A percentile compares a stretch with the other conserved stretches of the same genome.
Evolutionary conservation across 2,113 vertebrate species (phyloP).

Genomic region (Telmatochromis sp.): DNA sequence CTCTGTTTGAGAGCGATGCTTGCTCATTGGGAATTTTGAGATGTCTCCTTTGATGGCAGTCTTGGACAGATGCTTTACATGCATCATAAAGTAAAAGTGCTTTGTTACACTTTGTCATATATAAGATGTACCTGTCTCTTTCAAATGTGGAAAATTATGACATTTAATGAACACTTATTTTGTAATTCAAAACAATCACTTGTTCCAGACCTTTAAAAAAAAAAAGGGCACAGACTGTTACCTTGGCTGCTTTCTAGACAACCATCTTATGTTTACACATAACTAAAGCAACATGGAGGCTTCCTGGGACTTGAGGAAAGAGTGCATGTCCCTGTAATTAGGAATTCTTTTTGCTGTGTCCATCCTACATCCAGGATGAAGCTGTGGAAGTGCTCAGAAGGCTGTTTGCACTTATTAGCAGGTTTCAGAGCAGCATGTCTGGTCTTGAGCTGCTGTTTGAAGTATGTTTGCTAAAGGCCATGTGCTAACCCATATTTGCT

Average conservation of each 20-base stretch:
- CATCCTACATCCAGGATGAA: neutral
- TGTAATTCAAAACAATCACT: neutral
- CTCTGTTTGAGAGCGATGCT: conserved; percentile 22
- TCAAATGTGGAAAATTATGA: neutral
- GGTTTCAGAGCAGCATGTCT: conserved; percentile 12
- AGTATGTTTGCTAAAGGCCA: conserved; percentile 39
- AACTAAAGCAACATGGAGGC: neutral
- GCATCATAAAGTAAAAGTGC: neutral
- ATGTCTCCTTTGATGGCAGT: neutral
- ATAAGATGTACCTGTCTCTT: neutral
- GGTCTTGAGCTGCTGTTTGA: conserved; percentile 39
- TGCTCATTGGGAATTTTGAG: conserved; percentile 17
- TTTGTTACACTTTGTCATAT: neutral
- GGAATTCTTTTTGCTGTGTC: neutral
- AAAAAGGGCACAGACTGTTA: neutral
- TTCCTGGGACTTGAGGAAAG: neutral
- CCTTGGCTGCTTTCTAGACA: neutral
- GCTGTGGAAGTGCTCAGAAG: neutral
- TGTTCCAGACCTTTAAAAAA: neutral
- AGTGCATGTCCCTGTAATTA: conserved; percentile 22
- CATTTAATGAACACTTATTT: neutral
- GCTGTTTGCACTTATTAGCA: neutral
- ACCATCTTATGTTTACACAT: conserved; percentile 9
- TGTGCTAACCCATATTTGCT: conserved; percentile 25
- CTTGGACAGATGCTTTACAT: neutral